A percentile compares a stretch with the other conserved stretches of the same genome.
Conservation (phyloP, 2,113 vertebrate genomes). For the Oxyruncus cristatus region DNA sequence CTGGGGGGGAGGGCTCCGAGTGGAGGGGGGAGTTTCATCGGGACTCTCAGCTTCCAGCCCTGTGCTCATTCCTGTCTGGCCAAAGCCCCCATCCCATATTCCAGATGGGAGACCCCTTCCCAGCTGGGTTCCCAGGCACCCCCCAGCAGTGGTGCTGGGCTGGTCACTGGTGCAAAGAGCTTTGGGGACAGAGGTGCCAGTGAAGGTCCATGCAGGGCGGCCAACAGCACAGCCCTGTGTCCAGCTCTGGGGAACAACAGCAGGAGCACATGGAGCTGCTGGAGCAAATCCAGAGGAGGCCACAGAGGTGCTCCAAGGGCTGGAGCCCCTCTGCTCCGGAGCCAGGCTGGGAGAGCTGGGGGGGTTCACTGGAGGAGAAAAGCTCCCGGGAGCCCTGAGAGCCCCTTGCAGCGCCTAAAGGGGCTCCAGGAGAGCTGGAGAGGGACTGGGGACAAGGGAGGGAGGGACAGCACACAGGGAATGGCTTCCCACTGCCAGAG, state of each 20-base stretch:
- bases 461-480: not conserved
- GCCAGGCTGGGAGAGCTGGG: not conserved
- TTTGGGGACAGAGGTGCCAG: not conserved
- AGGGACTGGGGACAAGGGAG: not conserved
- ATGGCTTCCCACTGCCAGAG: not conserved
- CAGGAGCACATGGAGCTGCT: not conserved
- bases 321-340: not conserved
- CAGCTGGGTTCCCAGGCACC: not conserved
- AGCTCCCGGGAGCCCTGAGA: not conserved
- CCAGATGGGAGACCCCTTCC: rapidly evolving
- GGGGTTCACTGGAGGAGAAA: not conserved
- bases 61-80: not conserved
- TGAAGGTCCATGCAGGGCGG: rapidly evolving
- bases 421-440: not conserved
- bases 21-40: not conserved
- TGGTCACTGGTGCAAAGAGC: not conserved
- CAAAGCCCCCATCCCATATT: not conserved
- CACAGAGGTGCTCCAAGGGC: rapidly evolving
- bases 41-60: not conserved
- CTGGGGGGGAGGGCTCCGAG: not conserved
- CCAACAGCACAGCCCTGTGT: not conserved
- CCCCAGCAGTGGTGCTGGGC: rapidly evolving
- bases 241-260: not conserved
- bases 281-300: not conserved
- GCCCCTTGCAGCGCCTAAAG: rapidly evolving